Evolutionary conservation across 1,140 invertebrate species (phyloP).

Genomic region (Pristionchus pacificus): DNA sequence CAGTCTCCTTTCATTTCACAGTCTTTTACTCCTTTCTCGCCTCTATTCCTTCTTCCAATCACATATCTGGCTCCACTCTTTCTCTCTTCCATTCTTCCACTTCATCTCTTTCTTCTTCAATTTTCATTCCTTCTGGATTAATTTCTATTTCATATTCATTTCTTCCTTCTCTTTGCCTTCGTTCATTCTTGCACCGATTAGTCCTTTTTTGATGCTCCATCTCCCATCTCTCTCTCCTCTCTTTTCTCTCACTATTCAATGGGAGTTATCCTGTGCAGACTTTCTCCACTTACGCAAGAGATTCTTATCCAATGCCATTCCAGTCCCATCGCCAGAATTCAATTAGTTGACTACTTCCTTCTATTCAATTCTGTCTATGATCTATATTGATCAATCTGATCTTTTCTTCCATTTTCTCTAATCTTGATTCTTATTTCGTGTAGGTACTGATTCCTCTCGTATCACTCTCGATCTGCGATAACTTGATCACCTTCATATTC

Average conservation of each 20-base stretch:
- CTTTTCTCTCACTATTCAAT: background rate
- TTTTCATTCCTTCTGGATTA: background rate
- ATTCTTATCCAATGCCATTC: slow-evolving; percentile 1
- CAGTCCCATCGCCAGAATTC: background rate
- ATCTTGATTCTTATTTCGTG: too few relatives aligned
- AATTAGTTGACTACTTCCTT: too few relatives aligned
- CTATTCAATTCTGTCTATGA: too few relatives aligned
- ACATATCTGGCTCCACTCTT: slow-evolving; percentile 3
- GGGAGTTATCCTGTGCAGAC: background rate
- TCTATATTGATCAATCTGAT: too few relatives aligned
- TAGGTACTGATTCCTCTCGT: too few relatives aligned
- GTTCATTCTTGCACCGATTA: slow-evolving; percentile 8
- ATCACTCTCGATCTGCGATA: too few relatives aligned
- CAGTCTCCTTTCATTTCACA: slow-evolving; percentile 10
- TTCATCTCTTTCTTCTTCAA: background rate
- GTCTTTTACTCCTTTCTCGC: background rate
- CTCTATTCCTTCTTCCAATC: slow-evolving; percentile 10
- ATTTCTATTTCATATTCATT: slow-evolving; percentile 5
- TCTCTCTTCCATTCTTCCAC: background rate
- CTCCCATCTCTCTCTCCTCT: background rate
- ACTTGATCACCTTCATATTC: too few relatives aligned
- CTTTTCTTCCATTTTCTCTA: too few relatives aligned
- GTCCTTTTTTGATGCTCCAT: background rate
- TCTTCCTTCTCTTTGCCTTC: slow-evolving; percentile 4
- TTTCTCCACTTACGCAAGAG: background rate